Percentiles rank a stretch among this genome's conserved stretches.
These are phyloP conservation scores for Hippopotamus amphibius DNA, from an alignment of 2,113 vertebrate species.

Conservation along the genomic window DNA sequence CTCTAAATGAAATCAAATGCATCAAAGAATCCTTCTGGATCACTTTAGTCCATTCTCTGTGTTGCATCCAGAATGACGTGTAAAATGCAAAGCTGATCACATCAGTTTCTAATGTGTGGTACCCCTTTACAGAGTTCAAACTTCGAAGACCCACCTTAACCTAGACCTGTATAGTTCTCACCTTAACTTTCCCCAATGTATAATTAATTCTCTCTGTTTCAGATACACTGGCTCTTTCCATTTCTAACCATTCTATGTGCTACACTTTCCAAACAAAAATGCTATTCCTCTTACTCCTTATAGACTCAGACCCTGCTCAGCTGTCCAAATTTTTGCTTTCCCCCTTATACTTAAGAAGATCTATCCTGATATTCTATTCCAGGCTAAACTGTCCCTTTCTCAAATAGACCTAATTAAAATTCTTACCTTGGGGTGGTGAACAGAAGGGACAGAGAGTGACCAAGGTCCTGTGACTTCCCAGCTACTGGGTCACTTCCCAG, in stretches of 20 bases:
- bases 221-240: neutral
- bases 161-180: neutral
- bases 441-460: neutral
- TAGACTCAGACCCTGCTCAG: neutral
- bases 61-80: neutral
- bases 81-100: neutral
- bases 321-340: neutral
- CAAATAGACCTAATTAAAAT: neutral
- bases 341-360: neutral
- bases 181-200: neutral
- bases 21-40: neutral
- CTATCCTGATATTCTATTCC: neutral
- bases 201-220: neutral
- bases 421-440: neutral
- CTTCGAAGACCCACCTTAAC: neutral
- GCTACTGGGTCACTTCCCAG: neutral
- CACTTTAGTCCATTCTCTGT: neutral
- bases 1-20: neutral
- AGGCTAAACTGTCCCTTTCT: neutral
- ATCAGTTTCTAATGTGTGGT: neutral
- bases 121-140: neutral
- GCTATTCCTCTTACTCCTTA: neutral
- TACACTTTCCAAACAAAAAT: neutral
- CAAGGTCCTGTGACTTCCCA: neutral
- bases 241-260: neutral